Evolutionary conservation across 1,140 invertebrate species (phyloP), one percentile per base, ranked within the genome.

Genomic region (Acromyrmex charruanus): DNA sequence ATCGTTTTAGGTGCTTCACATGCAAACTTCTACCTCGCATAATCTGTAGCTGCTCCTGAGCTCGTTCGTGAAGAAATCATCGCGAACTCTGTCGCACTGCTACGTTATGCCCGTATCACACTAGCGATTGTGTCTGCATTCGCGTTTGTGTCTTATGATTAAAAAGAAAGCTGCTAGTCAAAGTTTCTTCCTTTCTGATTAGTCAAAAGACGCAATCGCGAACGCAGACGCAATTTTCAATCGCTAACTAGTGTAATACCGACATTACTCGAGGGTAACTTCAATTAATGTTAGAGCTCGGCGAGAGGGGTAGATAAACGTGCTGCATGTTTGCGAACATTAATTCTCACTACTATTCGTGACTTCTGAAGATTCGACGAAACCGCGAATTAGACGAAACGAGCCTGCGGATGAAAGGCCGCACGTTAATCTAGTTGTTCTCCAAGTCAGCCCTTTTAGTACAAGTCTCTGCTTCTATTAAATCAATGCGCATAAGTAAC

Each of bases 281-380:
- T 21, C 35, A 58, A 14, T 39, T 31, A 44, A 44, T 16, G 14
- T 3, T 44, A 71, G 65, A 71, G 21, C 65, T 71, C 21, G 14
- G n/a, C 49, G 49, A 55, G 53, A 18, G 14, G 25, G 68, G 58
- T 75, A 85, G 61, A 84, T 71, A 71, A 85, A 77, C 63, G 51
- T 53, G 71, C 72, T 49, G 35, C 71, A 28, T 63, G 51, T 68
- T 68, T 68, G 72, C 51, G 74, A 87, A 87, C 86, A 74, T 77
- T 84, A 87, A 85, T 85, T 84, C 81, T 35, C 53, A 68, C 53
- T 28, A 71, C 51, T 59, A 74, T 18, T n/a, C 58, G 75, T 39
- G 55, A 35, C 66, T 81, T 81, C 79, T 58, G 66, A 81, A 81
- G 79, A 72, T 81, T 81, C 79, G 51, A 81, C 66, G 66, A 81